Evolutionary conservation across 1,140 invertebrate species (phyloP), one percentile per base, ranked within the genome.

Genomic region (Sesamia nonagrioides): DNA sequence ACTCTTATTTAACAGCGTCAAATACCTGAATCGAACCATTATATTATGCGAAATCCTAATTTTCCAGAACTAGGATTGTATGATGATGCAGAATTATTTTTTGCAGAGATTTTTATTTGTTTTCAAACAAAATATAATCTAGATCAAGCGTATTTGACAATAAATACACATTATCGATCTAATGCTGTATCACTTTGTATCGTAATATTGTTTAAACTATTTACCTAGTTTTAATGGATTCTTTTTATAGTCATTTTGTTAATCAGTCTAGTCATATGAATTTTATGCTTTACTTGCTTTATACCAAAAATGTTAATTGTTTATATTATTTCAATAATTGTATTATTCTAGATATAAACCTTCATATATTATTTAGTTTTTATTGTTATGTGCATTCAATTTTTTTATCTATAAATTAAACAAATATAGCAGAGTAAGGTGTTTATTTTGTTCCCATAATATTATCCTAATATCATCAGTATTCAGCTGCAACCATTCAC

Each of bases 261-360:
- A 35, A 27, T 52, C 40, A 54, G 17, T 71, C 68, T 71, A 71
- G 68, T 71, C 68, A 71, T 37, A 8, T 37, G 45, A 37, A 71
- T 52, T 27, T 71, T 71, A 54, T 69, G 66, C 45, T 71, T 71
- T 54, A 50, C 33, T 7, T 21, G n/a, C 54, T 35, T 73, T 40
- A 42, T 73, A 58, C 71, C 71, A 73, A 73, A 73, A 42, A 73
- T 61, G 7, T 56, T 18, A 56, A 75, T 75, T 35, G 35, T 75
- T 75, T 60, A 42, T 61, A 52, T 17, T 60, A 42, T 13, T 27
- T 42, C 45, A 50, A 50, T 2, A 50, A 50, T 11, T 45, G 11
- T 50, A n/a, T 37, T 52, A 27, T 74, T 58, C 56, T 72, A 54
- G 52, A 21, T 72, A 11, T 56, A 60, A 42, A 45, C 9, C 17